Percentiles rank a stretch among this genome's conserved stretches.
These are phyloP conservation scores for Himalopsyche japonica DNA, from an alignment of 2,888 invertebrate genomes.

Conservation along the genomic window DNA sequence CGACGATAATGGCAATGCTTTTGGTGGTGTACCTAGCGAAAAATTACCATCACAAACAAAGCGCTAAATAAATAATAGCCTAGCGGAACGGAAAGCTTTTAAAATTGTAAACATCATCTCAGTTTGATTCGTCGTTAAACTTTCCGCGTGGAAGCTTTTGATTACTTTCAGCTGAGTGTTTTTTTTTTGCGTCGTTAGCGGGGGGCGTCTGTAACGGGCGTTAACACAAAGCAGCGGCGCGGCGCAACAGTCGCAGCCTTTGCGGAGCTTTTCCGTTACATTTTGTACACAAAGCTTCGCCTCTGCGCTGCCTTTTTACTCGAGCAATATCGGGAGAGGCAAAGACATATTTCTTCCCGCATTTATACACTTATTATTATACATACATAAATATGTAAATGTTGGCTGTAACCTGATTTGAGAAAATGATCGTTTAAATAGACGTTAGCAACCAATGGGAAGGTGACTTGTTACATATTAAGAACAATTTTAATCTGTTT, in stretches of 20 bases:
- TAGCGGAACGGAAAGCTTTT: background rate
- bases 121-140: background rate
- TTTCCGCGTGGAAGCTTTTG: slow-evolving; percentile 14
- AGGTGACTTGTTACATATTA: too few relatives aligned
- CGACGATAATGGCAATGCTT: background rate
- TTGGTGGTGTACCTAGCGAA: background rate
- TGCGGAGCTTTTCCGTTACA: background rate
- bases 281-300: background rate
- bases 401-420: background rate
- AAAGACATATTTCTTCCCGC: background rate
- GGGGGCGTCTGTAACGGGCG: slow-evolving; percentile 7
- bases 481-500: too few relatives aligned
- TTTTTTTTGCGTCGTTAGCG: background rate
- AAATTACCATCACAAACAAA: background rate
- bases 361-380: background rate
- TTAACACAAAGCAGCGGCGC: background rate
- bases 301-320: background rate
- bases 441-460: too few relatives aligned
- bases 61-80: background rate
- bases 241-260: background rate
- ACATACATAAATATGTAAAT: background rate
- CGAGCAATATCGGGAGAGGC: background rate
- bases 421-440: background rate
- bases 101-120: background rate
- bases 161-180: slow-evolving; percentile 3